Base-by-base conservation (phyloP, 2,113 vertebrate genomes). In the Neotoma lepida region DNA sequence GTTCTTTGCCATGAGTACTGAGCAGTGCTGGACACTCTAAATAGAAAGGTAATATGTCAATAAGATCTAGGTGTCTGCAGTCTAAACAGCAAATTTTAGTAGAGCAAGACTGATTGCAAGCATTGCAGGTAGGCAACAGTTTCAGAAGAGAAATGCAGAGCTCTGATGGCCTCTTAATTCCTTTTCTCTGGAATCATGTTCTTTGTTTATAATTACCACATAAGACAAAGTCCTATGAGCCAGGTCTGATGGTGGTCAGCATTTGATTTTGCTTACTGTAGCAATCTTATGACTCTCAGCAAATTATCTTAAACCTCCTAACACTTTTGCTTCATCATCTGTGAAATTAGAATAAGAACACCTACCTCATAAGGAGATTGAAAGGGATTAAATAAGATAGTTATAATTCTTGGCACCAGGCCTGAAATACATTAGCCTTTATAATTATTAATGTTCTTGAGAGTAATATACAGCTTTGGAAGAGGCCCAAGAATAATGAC, bases 291-390 rank as follows among this genome's bases (percentile, higher is more conserved):
- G 68, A 81, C 41, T 39, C 73, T 41, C 70, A 61, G 30, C 0
- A 22, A 39, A 9, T 82, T 77, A 46, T 44, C 70, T 54, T 51
- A 76, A 92, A 68, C 28, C 74, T 10, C 49, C 71, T 74, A 61
- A 74, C 54, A 44, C 58, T 84, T 93, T 68, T 41, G 46, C 91
- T 92, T 80, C 33, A 61, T 91, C 54, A 68, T 54, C 77, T 94
- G 63, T 87, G 91, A 95, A 95, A 86, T 94, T 90, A 39, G 46
- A 76, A 8, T 91, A 73, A 90, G 77, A 89, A 84, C 73, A 84
- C 49, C 68, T 82, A 78, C 78, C 26, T 93, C 39, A 66, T 28
- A 89, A 80, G 46, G 46, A 76, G 92, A 80, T 24, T 78, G 86
- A 88, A 30, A 33, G 86, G 56, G 78, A 86, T 84, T 93, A 90